Base-by-base conservation (phyloP, 2,113 vertebrate species). In the Pampusana beccarii region DNA sequence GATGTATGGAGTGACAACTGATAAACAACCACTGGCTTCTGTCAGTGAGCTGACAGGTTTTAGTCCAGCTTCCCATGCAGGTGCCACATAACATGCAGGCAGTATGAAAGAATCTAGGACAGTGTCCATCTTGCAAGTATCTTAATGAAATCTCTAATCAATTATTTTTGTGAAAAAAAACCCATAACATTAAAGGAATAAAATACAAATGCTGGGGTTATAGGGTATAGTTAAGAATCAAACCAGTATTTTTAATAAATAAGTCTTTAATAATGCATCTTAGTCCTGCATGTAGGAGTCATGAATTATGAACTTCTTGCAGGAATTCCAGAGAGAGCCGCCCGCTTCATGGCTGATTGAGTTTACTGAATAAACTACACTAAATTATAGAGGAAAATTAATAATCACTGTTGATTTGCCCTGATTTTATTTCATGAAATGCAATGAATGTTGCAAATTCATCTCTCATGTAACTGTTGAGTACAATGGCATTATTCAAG, bases 381-480 rank as follows among this genome's bases (percentile, higher is more conserved):
- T 82, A 70, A 86, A 86, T 90, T 83, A 86, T 15, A 71, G 57
- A 65, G 38, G 58, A 88, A 93, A 86, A 65, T 40, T 69, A 84
- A 81, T 79, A 88, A 95, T 84, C 69, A 36, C 51, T 80, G n/a
- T 64, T 94, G 56, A 89, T 94, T 88, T 80, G 15, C 70, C 67
- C 69, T 91, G 69, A 88, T 87, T 93, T 94, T 94, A 69, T 93
- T 79, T 81, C 34, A 91, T 56, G 64, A 96, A 92, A 67, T 82
- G 72, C 46, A 90, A 56, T 44, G 34, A 94, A 83, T 83, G 26
- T 36, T 90, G 48, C 29, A 64, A 69, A 93, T 79, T 86, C 61
- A 40, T 88, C 60, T 78, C 65, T 84, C 15, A 9, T 50, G 21
- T 71, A 90, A 79, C 75, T 64, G 31, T 31, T 50, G 65, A 84